These are phyloP conservation scores for Dolichallabes microphthalmus DNA, from an alignment of 2,113 vertebrate genomes.

Conservation along the genomic window DNA sequence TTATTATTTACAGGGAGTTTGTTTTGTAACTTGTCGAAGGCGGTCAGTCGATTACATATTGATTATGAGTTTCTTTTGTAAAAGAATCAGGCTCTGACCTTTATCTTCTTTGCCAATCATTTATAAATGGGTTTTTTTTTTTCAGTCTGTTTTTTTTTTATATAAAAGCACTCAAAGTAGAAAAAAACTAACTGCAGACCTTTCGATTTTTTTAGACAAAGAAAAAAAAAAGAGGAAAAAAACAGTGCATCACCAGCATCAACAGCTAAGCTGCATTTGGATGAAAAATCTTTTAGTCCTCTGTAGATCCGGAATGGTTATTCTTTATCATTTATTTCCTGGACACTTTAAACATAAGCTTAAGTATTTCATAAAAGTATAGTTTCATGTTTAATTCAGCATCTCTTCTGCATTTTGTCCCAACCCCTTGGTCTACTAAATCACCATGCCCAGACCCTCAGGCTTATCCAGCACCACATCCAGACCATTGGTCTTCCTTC, in stretches of 20 bases:
- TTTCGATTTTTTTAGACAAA: background rate
- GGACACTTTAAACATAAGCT: background rate
- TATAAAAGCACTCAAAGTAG: constrained; percentile 27
- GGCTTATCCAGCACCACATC: background rate
- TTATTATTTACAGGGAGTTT: background rate
- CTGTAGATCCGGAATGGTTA: background rate
- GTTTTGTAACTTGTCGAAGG: background rate
- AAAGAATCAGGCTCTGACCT: constrained; percentile 63
- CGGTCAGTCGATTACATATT: background rate
- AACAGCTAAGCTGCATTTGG: background rate
- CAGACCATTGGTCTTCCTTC: background rate
- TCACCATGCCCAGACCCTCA: background rate
- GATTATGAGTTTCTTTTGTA: constrained; percentile 12
- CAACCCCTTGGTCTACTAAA: background rate
- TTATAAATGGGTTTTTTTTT: constrained; percentile 54
- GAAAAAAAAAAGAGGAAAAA: background rate
- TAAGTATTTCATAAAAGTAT: background rate
- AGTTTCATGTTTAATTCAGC: too few species aligned
- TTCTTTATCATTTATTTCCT: background rate
- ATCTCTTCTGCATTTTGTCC: too few species aligned
- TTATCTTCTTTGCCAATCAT: constrained; percentile 62
- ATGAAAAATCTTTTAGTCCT: background rate
- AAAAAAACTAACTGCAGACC: constrained; percentile 25
- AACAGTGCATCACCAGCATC: background rate
- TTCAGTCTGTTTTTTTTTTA: constrained; percentile 24